Percentiles rank a stretch among this genome's conserved stretches.
These are phyloP conservation scores for Xenopus borealis DNA, from an alignment of 2,113 vertebrate species.

Conservation along the genomic window DNA sequence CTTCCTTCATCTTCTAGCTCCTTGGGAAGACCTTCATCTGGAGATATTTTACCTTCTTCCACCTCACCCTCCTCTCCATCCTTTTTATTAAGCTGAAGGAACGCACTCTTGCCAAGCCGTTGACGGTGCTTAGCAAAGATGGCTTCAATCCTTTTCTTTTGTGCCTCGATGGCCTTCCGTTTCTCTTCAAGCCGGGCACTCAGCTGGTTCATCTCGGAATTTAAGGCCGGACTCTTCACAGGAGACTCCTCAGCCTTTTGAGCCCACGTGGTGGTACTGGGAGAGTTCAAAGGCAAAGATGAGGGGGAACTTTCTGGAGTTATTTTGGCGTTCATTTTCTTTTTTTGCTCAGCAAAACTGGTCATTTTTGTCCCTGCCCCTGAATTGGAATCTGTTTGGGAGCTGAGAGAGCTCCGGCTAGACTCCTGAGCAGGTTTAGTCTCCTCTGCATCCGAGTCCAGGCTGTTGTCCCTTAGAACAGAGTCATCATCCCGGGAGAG, in stretches of 20 bases:
- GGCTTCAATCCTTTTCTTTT: constrained; percentile 90
- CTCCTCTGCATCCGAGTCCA: constrained; percentile 79
- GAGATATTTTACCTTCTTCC: constrained; percentile 58
- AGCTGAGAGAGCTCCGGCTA: constrained; percentile 49
- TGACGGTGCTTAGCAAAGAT: constrained; percentile 91
- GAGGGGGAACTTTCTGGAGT: constrained; percentile 50
- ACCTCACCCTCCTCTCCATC: constrained; percentile 52
- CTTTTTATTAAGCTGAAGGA: constrained; percentile 78
- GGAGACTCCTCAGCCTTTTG: constrained; percentile 72
- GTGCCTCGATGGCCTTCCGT: constrained; percentile 86
- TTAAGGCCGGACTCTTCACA: constrained; percentile 71
- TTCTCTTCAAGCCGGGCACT: constrained; percentile 84
- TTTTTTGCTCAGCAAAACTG: constrained; percentile 87
- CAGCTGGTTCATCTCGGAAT: constrained; percentile 81
- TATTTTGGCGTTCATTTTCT: constrained; percentile 68
- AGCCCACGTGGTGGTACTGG: constrained; percentile 58
- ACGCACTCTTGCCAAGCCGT: constrained; percentile 81
- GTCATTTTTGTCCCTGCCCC: constrained; percentile 85
- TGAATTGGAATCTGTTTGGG: constrained; percentile 49
- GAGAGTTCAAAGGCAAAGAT: constrained; percentile 8
- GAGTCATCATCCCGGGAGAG: constrained; percentile 71
- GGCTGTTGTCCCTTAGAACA: constrained; percentile 72
- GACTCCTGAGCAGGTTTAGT: constrained; percentile 37
- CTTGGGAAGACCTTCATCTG: constrained; percentile 65
- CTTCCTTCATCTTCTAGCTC: constrained; percentile 56